A percentile compares a stretch with the other conserved stretches of the same genome.
Evolutionary conservation across 1,140 invertebrate species (phyloP).

Genomic region (Aradophagus sp.): DNA sequence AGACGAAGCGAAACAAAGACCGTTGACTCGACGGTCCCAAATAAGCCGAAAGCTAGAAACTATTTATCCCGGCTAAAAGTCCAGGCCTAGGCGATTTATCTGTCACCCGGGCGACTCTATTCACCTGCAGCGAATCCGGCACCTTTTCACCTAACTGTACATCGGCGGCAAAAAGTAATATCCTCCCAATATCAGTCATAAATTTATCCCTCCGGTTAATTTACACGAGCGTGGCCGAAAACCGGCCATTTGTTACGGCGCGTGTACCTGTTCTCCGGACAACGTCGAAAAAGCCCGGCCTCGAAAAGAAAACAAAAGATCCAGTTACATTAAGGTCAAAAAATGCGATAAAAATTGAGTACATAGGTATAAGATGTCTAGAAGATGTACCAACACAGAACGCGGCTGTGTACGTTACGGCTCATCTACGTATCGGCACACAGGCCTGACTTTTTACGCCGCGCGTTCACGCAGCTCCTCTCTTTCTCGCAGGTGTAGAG

Average conservation of each 20-base stretch:
- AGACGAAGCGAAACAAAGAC: no score
- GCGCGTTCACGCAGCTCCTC: conserved; percentile 40
- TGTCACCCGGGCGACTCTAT: conserved; percentile 10
- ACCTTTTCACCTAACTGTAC: conserved; percentile 37
- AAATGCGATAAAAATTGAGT: conserved; percentile 53
- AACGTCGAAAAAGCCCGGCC: conserved; percentile 35
- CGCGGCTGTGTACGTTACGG: conserved; percentile 1
- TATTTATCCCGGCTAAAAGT: conserved; percentile 7
- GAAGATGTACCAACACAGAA: conserved; percentile 37
- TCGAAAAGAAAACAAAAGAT: conserved; percentile 49
- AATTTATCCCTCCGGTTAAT: conserved; percentile 36
- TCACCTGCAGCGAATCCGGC: conserved; percentile 21
- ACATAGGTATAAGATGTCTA: conserved; percentile 53
- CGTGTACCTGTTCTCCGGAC: conserved; percentile 47
- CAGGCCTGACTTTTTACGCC: conserved; percentile 28
- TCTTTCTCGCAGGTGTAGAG: conserved; percentile 62
- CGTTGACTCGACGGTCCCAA: no score
- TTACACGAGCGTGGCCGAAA: conserved; percentile 43
- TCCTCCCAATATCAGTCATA: conserved; percentile 43
- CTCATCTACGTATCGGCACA: conserved; percentile 51
- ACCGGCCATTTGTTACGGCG: conserved; percentile 42
- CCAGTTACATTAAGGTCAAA: conserved; percentile 54
- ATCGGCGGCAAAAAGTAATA: conserved; percentile 13
- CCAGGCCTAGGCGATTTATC: conserved; percentile 24
- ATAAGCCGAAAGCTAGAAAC: not conserved